Conservation (phyloP, 2,113 vertebrate genomes). For the Gnathonemus longibarbis region DNA sequence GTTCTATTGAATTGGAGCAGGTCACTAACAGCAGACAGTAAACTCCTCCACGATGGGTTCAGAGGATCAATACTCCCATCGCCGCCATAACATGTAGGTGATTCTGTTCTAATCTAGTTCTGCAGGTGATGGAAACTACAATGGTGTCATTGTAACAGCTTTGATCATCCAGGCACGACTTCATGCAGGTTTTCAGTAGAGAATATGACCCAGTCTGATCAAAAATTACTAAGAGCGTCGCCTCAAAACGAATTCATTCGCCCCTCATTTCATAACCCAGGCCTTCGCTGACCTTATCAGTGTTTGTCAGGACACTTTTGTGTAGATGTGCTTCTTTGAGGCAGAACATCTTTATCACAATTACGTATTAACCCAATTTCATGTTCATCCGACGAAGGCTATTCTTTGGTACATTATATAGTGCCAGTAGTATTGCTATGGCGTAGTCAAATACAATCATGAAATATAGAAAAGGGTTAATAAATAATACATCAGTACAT, state of each 20-base stretch:
- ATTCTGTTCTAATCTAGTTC: neutral
- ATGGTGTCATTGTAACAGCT: neutral
- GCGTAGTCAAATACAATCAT: neutral
- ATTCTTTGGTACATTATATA: neutral
- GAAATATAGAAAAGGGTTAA: neutral
- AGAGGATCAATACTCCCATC: neutral
- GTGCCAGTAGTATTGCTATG: neutral
- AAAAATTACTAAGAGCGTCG: neutral
- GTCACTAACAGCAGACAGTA: neutral
- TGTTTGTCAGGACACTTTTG: neutral
- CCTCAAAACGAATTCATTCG: neutral
- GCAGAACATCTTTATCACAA: conserved; percentile 4
- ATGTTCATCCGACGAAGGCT: neutral
- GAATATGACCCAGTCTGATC: neutral
- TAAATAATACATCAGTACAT: neutral
- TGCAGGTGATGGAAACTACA: neutral
- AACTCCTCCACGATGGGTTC: neutral
- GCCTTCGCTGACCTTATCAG: neutral
- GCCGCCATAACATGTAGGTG: neutral
- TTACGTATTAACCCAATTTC: neutral
- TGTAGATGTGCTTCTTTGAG: neutral
- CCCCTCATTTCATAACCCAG: neutral
- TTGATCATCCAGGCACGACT: neutral
- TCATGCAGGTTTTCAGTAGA: neutral
- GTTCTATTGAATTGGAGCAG: neutral